Evolutionary conservation across 2,888 invertebrate species (phyloP).

Genomic region (Tachina fera): DNA sequence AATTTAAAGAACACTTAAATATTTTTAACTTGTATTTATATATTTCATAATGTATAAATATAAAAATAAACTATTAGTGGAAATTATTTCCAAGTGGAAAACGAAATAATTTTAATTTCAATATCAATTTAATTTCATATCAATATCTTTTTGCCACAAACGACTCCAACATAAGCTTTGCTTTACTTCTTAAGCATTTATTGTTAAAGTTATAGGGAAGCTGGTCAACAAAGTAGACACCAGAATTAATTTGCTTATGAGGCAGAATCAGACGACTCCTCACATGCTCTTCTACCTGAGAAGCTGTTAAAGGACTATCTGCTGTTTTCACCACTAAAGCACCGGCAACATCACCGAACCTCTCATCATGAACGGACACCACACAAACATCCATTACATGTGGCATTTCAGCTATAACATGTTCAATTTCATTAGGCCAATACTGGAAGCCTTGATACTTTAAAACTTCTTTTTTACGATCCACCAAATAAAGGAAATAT

Average conservation of each 20-base stretch:
- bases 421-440: constrained; percentile 62
- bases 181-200: constrained; percentile 11
- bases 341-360: constrained; percentile 78
- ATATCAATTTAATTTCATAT: too few relatives aligned
- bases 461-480: constrained; percentile 78
- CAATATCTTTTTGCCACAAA: too few relatives aligned
- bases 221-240: constrained; percentile 50
- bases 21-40: too few relatives aligned
- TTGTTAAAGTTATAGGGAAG: constrained; percentile 56
- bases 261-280: not conserved
- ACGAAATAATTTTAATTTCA: not conserved
- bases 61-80: not conserved
- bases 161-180: not conserved
- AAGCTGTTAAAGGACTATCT: constrained; percentile 74
- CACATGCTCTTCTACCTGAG: constrained; percentile 76
- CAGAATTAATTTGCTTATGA: constrained; percentile 53
- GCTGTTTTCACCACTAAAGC: constrained; percentile 76
- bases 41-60: too few relatives aligned
- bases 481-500: constrained; percentile 75
- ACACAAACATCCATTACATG: constrained; percentile 67
- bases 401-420: constrained; percentile 38
- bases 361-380: constrained; percentile 71
- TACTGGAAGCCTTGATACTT: constrained; percentile 75
- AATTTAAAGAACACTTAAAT: too few relatives aligned
- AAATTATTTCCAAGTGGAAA: not conserved